Base-by-base conservation (phyloP, 2,888 invertebrate species). In the Ochropleura plecta region DNA sequence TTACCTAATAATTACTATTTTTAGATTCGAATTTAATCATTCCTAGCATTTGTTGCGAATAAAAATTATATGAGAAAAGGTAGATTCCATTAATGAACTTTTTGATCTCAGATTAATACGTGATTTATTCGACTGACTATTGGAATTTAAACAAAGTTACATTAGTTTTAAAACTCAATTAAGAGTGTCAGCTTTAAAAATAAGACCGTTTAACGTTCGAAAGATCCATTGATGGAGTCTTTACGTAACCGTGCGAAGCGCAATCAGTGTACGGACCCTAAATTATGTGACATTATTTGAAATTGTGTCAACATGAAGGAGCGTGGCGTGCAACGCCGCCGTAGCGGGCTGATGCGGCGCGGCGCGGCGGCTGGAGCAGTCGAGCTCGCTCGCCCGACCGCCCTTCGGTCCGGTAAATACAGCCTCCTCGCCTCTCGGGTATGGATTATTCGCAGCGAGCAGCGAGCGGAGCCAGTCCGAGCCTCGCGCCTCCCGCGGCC, bases 401-500 rank as follows among this genome's bases (percentile, higher is more conserved):
- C 94, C 94, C 95, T 93, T 91, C 93, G 94, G 95, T 95, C 96
- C 95, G 93, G 95, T 95, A 94, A 94, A 94, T 92, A 95, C 95
- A 94, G 94, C 95, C 95, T 94, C 94, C 94, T 92, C 93, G 93
- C 93, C 92, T 92, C 94, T 91, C 94, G 91, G 90, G 94, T 96
- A 95, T 96, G 95, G 96, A 96, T 96, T 96, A 96, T 95, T 96
- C 95, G 94, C 90, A 89, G 92, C 91, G 90, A 92, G 89, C 92
- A 90, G 90, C 90, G 90, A 92, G 90, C 93, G 91, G 90, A 93
- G 92, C 91, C 95, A 94, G 96, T 96, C 92, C 94, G 92, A 94
- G 91, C 93, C 94, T 93, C 94, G 95, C 94, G 93, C 92, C 93
- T 93, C 89, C 88, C 91, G 92, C 92, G 92, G 90, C 90, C 90